These are phyloP conservation scores for Albula glossodonta DNA, from an alignment of 2,113 vertebrate species.

Conservation along the genomic window DNA sequence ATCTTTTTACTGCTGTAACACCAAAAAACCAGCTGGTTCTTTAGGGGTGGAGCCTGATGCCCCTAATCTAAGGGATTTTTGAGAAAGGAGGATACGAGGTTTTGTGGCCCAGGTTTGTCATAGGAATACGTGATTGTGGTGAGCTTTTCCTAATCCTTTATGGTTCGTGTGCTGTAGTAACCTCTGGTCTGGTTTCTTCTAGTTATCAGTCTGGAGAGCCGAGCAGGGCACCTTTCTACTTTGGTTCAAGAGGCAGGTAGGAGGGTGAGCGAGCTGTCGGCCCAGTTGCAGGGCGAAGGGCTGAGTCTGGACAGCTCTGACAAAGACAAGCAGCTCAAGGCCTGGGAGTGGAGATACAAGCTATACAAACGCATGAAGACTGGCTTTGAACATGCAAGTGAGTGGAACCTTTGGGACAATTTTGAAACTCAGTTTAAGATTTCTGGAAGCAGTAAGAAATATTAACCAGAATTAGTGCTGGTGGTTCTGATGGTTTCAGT, in stretches of 20 bases:
- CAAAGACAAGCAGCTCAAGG: conserved; percentile 83
- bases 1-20: no score
- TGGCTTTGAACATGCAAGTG: conserved; percentile 87
- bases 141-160: not conserved
- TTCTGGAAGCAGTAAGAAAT: not conserved
- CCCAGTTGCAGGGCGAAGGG: conserved; percentile 75
- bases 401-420: conserved; percentile 55
- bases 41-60: no score
- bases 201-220: conserved; percentile 83
- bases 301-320: conserved; percentile 78
- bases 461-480: not conserved
- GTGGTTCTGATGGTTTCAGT: no score
- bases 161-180: not conserved
- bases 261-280: conserved; percentile 76
- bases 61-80: not conserved
- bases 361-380: conserved; percentile 91
- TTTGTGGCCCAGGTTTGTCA: not conserved
- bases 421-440: not conserved
- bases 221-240: conserved; percentile 75
- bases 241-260: conserved; percentile 87
- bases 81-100: not conserved
- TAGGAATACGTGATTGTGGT: not conserved
- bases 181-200: conserved; percentile 18
- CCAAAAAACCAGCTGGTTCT: no score
- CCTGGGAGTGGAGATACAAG: conserved; percentile 90